Conservation (phyloP, 2,113 vertebrate genomes). For the Lepisosteus oculatus region DNA sequence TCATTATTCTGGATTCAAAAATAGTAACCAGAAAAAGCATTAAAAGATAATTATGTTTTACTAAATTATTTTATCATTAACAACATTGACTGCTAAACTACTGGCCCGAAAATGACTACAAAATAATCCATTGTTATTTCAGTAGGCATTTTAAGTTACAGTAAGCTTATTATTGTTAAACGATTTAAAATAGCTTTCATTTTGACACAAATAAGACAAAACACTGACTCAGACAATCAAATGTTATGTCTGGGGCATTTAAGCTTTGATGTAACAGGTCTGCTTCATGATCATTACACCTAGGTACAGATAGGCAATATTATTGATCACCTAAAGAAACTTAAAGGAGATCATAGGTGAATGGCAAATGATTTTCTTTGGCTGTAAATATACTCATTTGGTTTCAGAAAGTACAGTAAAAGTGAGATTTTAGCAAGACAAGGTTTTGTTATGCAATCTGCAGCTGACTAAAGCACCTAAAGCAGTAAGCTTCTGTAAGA, state of each 20-base stretch:
- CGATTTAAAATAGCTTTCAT: not conserved
- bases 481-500: not conserved
- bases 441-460: not conserved
- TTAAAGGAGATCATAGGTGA: no score
- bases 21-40: conserved; percentile 48
- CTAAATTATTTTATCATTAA: conserved; percentile 60
- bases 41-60: conserved; percentile 58
- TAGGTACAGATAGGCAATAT: no score
- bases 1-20: conserved; percentile 53
- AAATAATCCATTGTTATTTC: not conserved
- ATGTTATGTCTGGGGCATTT: not conserved
- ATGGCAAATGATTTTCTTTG: no score
- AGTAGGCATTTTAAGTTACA: not conserved
- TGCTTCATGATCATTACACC: no score
- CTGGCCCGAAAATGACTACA: not conserved
- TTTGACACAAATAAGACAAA: not conserved
- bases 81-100: conserved; percentile 21
- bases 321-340: no score
- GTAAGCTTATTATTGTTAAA: not conserved
- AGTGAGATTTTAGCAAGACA: not conserved
- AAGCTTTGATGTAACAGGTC: no score
- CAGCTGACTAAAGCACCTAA: not conserved
- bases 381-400: no score
- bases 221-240: not conserved
- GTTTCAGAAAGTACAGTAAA: no score